These are phyloP conservation scores for Periphyllus acericola DNA, from an alignment of 2,888 invertebrate genomes.

Conservation along the genomic window DNA sequence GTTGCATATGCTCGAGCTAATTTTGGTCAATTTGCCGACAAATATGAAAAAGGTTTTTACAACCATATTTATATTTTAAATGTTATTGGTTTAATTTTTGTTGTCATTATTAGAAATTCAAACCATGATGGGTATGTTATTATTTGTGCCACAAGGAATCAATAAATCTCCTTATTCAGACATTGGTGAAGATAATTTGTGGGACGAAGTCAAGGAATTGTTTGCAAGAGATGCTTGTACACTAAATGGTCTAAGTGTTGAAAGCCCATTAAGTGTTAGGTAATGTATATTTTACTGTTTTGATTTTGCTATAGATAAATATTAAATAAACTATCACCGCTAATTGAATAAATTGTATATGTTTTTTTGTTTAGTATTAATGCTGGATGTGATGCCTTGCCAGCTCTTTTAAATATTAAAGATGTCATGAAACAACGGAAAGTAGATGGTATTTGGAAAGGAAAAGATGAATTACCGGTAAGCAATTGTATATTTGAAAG, in stretches of 20 bases:
- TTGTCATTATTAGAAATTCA: conserved; percentile 75
- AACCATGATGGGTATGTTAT: conserved; percentile 84
- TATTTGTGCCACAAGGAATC: conserved; percentile 83
- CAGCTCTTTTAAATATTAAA: conserved; percentile 92
- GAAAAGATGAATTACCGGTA: conserved; percentile 94
- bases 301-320: no score
- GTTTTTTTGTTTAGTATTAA: conserved; percentile 74
- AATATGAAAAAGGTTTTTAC: conserved; percentile 82
- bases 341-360: background rate
- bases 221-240: conserved; percentile 94
- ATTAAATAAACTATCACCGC: background rate
- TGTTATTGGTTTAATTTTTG: conserved; percentile 39
- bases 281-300: conserved; percentile 66
- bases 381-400: conserved; percentile 93
- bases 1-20: conserved; percentile 86
- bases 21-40: conserved; percentile 82
- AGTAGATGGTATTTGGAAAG: conserved; percentile 94
- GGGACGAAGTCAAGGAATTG: conserved; percentile 87
- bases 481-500: conserved; percentile 65
- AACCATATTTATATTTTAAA: conserved; percentile 68
- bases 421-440: conserved; percentile 89
- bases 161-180: conserved; percentile 82
- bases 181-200: conserved; percentile 79
- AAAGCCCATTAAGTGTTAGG: conserved; percentile 90
- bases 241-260: conserved; percentile 86